phyloP scores from a whole-genome alignment of 2,888 invertebrate species.

The Protonemura montana region DNA sequence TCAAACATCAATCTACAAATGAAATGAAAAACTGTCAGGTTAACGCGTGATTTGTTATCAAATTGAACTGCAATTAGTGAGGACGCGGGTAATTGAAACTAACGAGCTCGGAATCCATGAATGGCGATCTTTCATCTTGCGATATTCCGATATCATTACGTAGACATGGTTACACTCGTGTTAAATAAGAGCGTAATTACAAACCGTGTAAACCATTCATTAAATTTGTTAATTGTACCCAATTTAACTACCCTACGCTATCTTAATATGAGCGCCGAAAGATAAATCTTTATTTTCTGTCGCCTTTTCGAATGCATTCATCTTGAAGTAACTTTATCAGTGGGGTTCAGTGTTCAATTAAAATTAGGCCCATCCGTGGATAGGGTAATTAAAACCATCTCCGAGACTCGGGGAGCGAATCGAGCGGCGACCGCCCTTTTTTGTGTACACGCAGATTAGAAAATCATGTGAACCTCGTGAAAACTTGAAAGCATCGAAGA shows the following conservation, averaged over 20 bases:
- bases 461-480: neutral
- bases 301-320: slow-evolving; percentile 41
- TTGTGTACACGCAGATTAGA: neutral
- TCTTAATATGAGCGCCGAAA: slow-evolving; percentile 37
- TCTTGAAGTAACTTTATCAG: slow-evolving; percentile 37
- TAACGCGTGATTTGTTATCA: neutral
- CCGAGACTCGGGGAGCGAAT: neutral
- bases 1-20: neutral
- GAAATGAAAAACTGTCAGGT: neutral
- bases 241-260: slow-evolving; percentile 41
- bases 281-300: slow-evolving; percentile 42
- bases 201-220: slow-evolving; percentile 41
- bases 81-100: neutral
- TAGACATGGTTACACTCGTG: slow-evolving; percentile 2
- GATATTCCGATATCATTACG: slow-evolving; percentile 13
- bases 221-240: slow-evolving; percentile 40
- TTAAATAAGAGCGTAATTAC: slow-evolving; percentile 28
- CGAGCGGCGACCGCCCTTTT: neutral
- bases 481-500: no score
- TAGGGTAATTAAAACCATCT: slow-evolving; percentile 38
- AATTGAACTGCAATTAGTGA: neutral
- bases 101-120: neutral
- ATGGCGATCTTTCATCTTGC: neutral
- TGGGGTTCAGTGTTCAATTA: slow-evolving; percentile 36
- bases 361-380: slow-evolving; percentile 38